These are phyloP conservation scores for Pluvialis apricaria DNA, from an alignment of 2,113 vertebrate genomes.

Conservation along the genomic window DNA sequence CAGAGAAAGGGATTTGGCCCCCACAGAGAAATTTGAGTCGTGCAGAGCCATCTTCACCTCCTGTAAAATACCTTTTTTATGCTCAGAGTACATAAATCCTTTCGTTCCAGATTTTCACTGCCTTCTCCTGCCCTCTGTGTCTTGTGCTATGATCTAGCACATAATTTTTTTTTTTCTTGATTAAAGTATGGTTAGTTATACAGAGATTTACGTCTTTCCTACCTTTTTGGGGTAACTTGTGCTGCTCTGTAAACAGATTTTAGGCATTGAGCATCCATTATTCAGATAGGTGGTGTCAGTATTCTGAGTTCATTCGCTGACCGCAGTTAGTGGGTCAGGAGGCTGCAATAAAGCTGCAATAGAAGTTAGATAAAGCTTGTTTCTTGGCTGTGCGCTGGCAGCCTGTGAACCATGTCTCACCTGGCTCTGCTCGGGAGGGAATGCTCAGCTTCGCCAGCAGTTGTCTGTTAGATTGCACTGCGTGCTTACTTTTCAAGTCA, in stretches of 20 bases:
- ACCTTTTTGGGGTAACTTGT: not conserved
- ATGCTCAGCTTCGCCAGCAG: not conserved
- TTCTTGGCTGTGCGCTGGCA: not conserved
- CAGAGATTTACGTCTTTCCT: not conserved
- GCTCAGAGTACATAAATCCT: not conserved
- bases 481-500: constrained; percentile 31
- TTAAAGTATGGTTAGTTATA: not conserved
- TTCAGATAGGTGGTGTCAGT: not conserved
- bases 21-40: not conserved
- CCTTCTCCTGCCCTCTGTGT: not conserved
- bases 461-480: not conserved
- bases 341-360: not conserved
- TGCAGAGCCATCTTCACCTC: not conserved
- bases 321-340: not conserved
- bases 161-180: not conserved
- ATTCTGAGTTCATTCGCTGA: not conserved
- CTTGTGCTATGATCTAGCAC: not conserved
- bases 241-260: not conserved
- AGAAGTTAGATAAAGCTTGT: constrained; percentile 4
- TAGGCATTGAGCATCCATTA: not conserved
- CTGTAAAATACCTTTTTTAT: not conserved
- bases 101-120: not conserved
- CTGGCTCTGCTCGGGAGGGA: not conserved
- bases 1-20: not conserved
- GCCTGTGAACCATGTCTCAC: not conserved